Conservation (phyloP, 2,888 invertebrate species). For the Eupithecia tripunctaria region DNA sequence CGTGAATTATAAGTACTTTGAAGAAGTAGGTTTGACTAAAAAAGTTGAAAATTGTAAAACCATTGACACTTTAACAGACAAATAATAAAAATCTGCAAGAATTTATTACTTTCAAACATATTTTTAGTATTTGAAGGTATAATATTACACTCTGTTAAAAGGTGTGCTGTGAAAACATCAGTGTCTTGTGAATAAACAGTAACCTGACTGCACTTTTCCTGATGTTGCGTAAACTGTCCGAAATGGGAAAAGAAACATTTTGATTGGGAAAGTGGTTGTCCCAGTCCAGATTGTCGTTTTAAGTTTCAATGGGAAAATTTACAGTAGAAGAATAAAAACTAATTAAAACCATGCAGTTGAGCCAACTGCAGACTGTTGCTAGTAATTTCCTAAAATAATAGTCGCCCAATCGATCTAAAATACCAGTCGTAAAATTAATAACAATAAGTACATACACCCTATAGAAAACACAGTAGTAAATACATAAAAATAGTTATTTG, state of each 20-base stretch:
- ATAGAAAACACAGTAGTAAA: neutral
- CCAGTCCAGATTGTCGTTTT: neutral
- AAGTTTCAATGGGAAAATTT: neutral
- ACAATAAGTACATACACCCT: no score
- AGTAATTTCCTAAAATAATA: no score
- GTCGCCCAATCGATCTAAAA: neutral
- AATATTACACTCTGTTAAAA: conserved; percentile 55
- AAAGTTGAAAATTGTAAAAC: neutral
- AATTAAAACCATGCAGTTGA: no score
- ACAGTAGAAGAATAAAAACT: neutral
- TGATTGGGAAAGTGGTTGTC: conserved; percentile 28
- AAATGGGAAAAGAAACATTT: conserved; percentile 37
- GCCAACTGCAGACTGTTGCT: no score
- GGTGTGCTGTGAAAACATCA: conserved; percentile 61
- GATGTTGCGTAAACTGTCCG: conserved; percentile 37
- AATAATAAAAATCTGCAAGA: conserved; percentile 69
- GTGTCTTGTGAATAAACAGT: conserved; percentile 52
- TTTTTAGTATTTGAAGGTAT: conserved; percentile 52
- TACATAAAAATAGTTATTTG: neutral
- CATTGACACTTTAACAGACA: conserved; percentile 60
- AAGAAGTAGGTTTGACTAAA: neutral
- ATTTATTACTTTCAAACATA: conserved; percentile 59
- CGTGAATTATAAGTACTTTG: neutral
- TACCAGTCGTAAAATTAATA: neutral
- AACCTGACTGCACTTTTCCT: conserved; percentile 39